Evolutionary conservation across 2,113 vertebrate genomes (phyloP), one percentile per base, ranked within the genome.

Genomic region (Trachemys scripta): DNA sequence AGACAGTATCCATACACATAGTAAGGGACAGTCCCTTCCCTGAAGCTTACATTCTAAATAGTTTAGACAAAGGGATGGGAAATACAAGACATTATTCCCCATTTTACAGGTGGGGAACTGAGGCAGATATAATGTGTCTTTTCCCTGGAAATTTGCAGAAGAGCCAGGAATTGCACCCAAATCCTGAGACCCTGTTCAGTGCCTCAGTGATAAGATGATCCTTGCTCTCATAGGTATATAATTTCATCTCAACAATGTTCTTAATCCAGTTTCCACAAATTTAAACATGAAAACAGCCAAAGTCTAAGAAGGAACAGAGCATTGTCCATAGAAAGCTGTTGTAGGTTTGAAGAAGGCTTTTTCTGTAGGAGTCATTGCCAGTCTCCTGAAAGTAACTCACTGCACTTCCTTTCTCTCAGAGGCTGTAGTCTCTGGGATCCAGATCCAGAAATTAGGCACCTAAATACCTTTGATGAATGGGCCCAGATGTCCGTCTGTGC

Each of bases 61-160:
- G 38, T 42, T n/a, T 24, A 42, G 17, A 42, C 38, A 75, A 75
- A 78, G 8, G 42, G 8, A 10, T 8, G 78, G 12, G 35, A 75
- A 38, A 7, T 11, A 72, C 86, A 88, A 72, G 5, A 10, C 25
- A 62, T 2, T 76, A 47, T 2, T 53, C 8, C 0, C 0, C 80
- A 42, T 87, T 92, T 81, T 78, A 42, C 5, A 57, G 10, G 16
- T 0, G 0, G 50, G 51, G 35, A 11, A 83, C 5, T 54, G 47
- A 59, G 1, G 78, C 12, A 54, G 85, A 25, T 10, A 80, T 82
- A 88, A 82, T 8, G 2, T 65, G 31, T 24, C 5, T 87, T 92
- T 24, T 4, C 5, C 65, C 13, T 27, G 14, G 29, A 47, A 79
- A 27, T 27, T 80, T 75, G 12, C 50, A 78, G 81, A 14, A 85